Evolutionary conservation across 2,113 vertebrate species (phyloP).

Genomic region (Melanocharis versteri): DNA sequence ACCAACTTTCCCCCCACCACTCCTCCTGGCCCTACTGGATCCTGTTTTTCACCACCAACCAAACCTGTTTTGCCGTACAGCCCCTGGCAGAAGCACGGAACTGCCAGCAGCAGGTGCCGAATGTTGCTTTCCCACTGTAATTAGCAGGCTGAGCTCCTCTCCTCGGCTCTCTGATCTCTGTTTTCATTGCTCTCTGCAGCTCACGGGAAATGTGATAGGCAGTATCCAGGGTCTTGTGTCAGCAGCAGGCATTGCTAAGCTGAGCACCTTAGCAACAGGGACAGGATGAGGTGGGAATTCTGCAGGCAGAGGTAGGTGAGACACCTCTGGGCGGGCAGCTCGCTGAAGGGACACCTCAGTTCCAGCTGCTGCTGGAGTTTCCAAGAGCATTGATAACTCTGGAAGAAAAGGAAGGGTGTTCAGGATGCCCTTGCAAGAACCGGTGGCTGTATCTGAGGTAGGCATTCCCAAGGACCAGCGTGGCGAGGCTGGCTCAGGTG

Average conservation of each 20-base stretch:
- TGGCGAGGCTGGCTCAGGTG: slow-evolving; percentile 12
- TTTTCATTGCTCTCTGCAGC: slow-evolving; percentile 39
- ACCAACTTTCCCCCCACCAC: neutral
- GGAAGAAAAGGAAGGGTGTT: neutral
- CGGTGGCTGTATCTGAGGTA: neutral
- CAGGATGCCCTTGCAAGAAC: neutral
- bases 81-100: neutral
- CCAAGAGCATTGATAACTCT: neutral
- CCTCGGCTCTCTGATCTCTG: neutral
- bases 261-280: slow-evolving; percentile 37
- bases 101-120: slow-evolving; percentile 26
- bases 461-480: neutral
- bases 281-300: neutral
- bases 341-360: neutral
- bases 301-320: neutral
- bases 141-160: slow-evolving; percentile 29
- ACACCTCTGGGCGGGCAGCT: neutral
- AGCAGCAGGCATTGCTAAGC: neutral
- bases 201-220: slow-evolving; percentile 30
- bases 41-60: neutral
- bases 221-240: slow-evolving; percentile 10
- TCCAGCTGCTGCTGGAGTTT: neutral
- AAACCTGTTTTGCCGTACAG: neutral
- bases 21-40: neutral
- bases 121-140: neutral